phyloP scores from a whole-genome alignment of 2,797 vertebrate genomes.

The Falco peregrinus region DNA sequence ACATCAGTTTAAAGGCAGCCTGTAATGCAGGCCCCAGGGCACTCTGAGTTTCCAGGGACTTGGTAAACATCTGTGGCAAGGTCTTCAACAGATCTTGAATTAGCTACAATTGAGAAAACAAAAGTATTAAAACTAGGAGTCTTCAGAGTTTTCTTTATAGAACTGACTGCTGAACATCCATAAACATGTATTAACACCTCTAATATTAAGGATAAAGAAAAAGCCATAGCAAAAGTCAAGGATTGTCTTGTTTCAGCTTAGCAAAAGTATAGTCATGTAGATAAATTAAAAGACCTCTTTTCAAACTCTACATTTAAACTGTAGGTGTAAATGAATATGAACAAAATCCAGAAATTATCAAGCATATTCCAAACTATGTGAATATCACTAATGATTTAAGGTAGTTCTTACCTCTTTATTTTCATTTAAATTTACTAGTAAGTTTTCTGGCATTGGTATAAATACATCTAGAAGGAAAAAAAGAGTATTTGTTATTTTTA shows the following conservation, averaged over 20 bases:
- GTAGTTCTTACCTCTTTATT: conserved; percentile 91
- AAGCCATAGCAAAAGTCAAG: not conserved
- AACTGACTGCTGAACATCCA: not conserved
- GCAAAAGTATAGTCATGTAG: not conserved
- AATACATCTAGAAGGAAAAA: conserved; percentile 90
- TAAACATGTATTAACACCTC: not conserved
- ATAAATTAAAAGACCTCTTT: not conserved
- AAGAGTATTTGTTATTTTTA: not conserved
- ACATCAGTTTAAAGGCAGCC: conserved; percentile 93
- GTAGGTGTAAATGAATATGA: not conserved
- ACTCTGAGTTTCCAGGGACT: conserved; percentile 94
- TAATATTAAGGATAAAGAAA: not conserved
- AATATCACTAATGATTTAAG: not conserved
- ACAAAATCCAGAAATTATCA: not conserved
- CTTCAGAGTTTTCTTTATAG: not conserved
- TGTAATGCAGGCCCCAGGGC: conserved; percentile 93
- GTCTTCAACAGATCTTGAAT: conserved; percentile 92
- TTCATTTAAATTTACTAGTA: conserved; percentile 96
- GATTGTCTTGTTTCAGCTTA: not conserved
- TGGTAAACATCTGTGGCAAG: conserved; percentile 90
- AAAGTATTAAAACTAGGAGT: not conserved
- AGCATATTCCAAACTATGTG: not conserved
- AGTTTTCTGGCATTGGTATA: conserved; percentile 97
- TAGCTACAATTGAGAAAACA: conserved; percentile 79
- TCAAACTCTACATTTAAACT: not conserved